Evolutionary conservation across 92 coral and sea anemone genomes (phyloP).

Genomic region (Isaurus tuberculatus): DNA sequence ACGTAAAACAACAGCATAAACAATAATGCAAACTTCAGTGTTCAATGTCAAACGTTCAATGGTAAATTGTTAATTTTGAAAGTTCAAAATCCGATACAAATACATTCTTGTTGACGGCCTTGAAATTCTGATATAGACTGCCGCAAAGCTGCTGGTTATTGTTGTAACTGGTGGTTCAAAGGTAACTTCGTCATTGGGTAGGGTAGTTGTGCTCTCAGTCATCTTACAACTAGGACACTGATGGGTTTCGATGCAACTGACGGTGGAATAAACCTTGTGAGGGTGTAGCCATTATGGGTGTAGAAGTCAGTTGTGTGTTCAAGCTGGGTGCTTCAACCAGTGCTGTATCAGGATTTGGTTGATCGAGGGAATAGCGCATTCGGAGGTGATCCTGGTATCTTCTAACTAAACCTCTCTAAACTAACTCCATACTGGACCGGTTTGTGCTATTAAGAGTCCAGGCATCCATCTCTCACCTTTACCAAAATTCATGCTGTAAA

Average conservation of each 20-base stretch:
- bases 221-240: neutral
- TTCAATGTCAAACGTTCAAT: too few species aligned
- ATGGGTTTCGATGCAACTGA: neutral
- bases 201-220: neutral
- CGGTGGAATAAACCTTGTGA: neutral
- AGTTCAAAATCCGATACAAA: neutral
- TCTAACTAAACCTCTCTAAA: neutral
- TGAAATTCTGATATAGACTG: neutral
- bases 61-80: too few species aligned
- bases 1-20: neutral
- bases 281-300: neutral
- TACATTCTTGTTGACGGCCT: neutral
- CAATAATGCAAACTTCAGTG: too few species aligned
- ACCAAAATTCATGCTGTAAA: neutral
- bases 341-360: neutral
- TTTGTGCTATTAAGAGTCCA: neutral
- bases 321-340: neutral
- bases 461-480: slow-evolving; percentile 3
- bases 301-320: neutral
- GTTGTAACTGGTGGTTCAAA: neutral
- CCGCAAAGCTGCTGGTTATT: neutral
- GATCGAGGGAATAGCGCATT: neutral
- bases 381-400: neutral
- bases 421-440: neutral
- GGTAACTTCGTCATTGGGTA: neutral